Evolutionary conservation across 2,113 vertebrate genomes (phyloP), one percentile per base, ranked within the genome.

Genomic region (Alligator sinensis): DNA sequence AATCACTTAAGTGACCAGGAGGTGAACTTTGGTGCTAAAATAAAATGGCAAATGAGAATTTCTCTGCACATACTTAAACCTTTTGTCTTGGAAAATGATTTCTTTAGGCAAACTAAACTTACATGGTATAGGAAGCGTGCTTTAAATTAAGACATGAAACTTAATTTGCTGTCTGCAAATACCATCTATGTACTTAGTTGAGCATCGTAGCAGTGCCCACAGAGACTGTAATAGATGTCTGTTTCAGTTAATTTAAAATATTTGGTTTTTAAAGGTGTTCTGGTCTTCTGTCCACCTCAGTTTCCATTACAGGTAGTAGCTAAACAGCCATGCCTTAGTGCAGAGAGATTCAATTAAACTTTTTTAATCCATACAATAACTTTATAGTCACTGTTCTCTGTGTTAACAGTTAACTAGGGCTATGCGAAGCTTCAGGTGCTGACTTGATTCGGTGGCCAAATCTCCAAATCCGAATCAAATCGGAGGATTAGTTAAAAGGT

Each of bases 291-390:
- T 85, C 55, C 89, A 55, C 38, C 88, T 64, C 80, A 15, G 82
- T 59, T 19, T 82, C 17, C n/a, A 24, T 17, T 79, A n/a, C 38
- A 76, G 25, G 17, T 55, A 24, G 38, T 85, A 64, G 66, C 47
- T 70, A 17, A 96, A 72, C 93, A 15, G 6, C 12, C 64, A 82
- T 24, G 54, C 28, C 9, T 28, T 92, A 86, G 75, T 92, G 34
- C 17, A 89, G 57, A 77, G 82, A 59, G 38, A 28, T 58, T 24
- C 25, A 81, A 96, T 60, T 60, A 88, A 74, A 54, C 30, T 66
- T 63, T 66, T 63, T 82, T 55, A 91, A 91, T 87, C n/a, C 80
- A 24, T 47, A 38, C 62, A 76, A 76, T 68, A 18, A 38, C 30
- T 96, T 47, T 28, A 58, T 24, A 64, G n/a, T 24, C 76, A 66